These are phyloP conservation scores for Pipistrellus nathusii DNA, from an alignment of 2,797 vertebrate genomes.

Conservation along the genomic window DNA sequence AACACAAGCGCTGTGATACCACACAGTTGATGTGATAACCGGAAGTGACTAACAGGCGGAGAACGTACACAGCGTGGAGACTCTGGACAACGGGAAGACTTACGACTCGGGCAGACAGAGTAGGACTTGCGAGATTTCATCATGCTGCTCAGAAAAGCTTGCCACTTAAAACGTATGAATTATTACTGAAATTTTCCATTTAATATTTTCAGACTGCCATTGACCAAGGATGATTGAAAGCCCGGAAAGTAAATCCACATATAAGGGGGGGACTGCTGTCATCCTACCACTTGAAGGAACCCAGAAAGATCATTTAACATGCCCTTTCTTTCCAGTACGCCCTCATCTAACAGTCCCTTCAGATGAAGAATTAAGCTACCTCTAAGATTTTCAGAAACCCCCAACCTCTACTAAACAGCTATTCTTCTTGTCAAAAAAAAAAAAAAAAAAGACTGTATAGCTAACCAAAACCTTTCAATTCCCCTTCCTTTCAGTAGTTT, in stretches of 20 bases:
- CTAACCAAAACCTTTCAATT: not conserved
- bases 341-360: not conserved
- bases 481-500: not conserved
- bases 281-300: not conserved
- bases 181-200: conserved; percentile 5
- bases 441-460: not conserved
- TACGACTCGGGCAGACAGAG: not conserved
- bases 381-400: not conserved
- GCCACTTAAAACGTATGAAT: not conserved
- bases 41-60: not conserved
- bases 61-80: not conserved
- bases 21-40: not conserved
- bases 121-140: not conserved
- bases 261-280: not conserved
- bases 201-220: not conserved
- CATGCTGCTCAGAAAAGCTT: not conserved
- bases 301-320: not conserved
- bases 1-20: not conserved
- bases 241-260: not conserved
- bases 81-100: not conserved
- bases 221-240: not conserved
- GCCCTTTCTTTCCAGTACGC: not conserved
- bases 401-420: not conserved
- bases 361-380: not conserved
- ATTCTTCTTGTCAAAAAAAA: not conserved